Conservation (phyloP, 2,888 invertebrate genomes). For the Herminia tarsipennalis region DNA sequence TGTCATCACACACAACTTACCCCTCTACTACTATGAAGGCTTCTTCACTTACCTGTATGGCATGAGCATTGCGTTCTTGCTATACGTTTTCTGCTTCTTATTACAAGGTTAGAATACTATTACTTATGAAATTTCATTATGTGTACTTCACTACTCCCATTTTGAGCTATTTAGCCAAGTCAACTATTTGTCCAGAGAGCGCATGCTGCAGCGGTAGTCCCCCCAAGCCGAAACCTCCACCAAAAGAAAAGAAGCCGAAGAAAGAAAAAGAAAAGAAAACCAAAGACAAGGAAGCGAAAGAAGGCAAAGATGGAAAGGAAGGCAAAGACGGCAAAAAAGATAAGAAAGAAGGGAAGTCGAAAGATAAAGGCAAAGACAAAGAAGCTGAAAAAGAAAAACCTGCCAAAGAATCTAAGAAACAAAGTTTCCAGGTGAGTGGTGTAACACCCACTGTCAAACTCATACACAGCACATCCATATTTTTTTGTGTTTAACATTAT, state of each 20-base stretch:
- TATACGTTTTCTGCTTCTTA: conserved; percentile 97
- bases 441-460: not conserved
- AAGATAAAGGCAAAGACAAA: conserved; percentile 86
- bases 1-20: conserved; percentile 96
- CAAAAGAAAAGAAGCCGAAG: conserved; percentile 90
- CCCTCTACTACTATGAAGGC: conserved; percentile 97
- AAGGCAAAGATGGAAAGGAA: conserved; percentile 77
- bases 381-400: conserved; percentile 84
- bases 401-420: conserved; percentile 87
- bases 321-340: conserved; percentile 84
- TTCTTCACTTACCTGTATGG: conserved; percentile 98
- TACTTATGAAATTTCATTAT: too few relatives aligned
- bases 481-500: conserved; percentile 61
- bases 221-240: conserved; percentile 87
- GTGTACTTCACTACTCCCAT: too few relatives aligned
- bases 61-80: conserved; percentile 95
- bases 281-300: conserved; percentile 87
- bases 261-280: conserved; percentile 87
- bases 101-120: conserved; percentile 90
- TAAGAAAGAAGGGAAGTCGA: conserved; percentile 84
- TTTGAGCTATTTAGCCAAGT: not conserved
- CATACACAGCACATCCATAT: conserved; percentile 78
- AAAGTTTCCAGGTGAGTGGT: conserved; percentile 87
- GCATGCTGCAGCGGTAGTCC: conserved; percentile 92
- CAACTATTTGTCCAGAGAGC: conserved; percentile 85